Conservation (phyloP, 2,113 vertebrate genomes). For the Odobenus rosmarus region DNA sequence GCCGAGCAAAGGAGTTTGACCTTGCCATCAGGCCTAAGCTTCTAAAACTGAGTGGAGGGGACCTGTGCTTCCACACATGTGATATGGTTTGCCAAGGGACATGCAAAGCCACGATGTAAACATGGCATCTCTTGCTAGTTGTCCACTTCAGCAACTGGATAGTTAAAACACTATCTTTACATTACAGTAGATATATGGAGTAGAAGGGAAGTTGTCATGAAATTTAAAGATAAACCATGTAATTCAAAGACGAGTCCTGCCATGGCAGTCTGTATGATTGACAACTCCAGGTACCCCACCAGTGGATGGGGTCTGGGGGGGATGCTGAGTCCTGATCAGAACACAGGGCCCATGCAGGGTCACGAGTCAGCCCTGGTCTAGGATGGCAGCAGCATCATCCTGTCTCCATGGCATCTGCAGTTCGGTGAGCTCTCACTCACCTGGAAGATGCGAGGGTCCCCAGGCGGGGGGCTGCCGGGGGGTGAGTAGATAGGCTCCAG, state of each 20-base stretch:
- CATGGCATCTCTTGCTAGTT: background rate
- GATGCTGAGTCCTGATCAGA: background rate
- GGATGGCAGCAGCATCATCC: background rate
- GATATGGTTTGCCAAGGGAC: background rate
- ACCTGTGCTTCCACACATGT: background rate
- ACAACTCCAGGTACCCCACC: background rate
- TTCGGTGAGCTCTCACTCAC: conserved; percentile 76
- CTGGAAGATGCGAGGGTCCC: conserved; percentile 93
- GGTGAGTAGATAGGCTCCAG: conserved; percentile 96
- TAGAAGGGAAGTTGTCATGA: background rate
- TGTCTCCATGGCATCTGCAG: background rate
- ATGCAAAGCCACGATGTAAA: background rate
- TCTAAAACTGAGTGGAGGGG: background rate
- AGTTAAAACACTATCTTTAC: background rate
- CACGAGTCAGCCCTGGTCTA: background rate
- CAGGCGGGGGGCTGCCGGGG: conserved; percentile 91
- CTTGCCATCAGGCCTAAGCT: background rate
- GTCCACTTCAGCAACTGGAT: background rate
- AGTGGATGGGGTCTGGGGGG: background rate
- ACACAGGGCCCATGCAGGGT: background rate
- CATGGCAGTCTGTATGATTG: background rate
- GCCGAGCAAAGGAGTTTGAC: background rate
- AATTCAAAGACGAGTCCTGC: background rate
- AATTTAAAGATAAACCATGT: background rate
- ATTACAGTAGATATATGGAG: background rate